Evolutionary conservation across 2,113 vertebrate genomes (phyloP).

Genomic region (Collichthys lucidus): DNA sequence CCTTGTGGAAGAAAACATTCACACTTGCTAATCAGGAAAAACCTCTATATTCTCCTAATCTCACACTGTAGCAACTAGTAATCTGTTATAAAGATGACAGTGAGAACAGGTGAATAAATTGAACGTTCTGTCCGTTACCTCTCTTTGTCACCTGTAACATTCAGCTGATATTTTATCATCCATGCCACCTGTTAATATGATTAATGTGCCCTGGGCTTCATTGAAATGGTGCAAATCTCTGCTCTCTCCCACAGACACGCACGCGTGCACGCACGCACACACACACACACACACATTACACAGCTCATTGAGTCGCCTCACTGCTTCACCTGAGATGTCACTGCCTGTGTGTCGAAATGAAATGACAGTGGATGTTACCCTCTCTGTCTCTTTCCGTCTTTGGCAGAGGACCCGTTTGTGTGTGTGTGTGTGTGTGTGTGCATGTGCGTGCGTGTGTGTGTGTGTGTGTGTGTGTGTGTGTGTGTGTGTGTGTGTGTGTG

Average conservation of each 20-base stretch:
- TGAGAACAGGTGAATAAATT: slow-evolving; percentile 37
- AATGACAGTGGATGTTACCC: slow-evolving; percentile 32
- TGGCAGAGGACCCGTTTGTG: neutral
- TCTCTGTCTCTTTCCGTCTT: slow-evolving; percentile 31
- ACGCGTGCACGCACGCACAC: slow-evolving; percentile 20
- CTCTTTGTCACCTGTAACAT: slow-evolving; percentile 26
- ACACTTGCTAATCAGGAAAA: slow-evolving; percentile 7
- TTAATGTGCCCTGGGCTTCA: slow-evolving; percentile 54
- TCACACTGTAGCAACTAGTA: slow-evolving; percentile 20
- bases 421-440: neutral
- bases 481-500: neutral
- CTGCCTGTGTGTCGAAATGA: slow-evolving; percentile 31
- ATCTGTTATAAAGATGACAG: slow-evolving; percentile 22
- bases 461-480: slow-evolving; percentile 17
- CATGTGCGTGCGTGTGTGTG: neutral
- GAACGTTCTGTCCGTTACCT: neutral
- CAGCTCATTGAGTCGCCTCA: slow-evolving; percentile 48
- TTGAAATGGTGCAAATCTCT: slow-evolving; percentile 39
- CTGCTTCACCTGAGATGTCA: slow-evolving; percentile 36
- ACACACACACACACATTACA: slow-evolving; percentile 50
- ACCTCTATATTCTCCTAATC: slow-evolving; percentile 3
- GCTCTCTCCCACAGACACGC: slow-evolving; percentile 5
- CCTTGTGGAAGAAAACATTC: neutral
- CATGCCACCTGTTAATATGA: slow-evolving; percentile 72
- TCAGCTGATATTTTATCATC: slow-evolving; percentile 69